These are phyloP conservation scores for Macrosteles quadrilineatus DNA, from an alignment of 1,140 invertebrate genomes.

Conservation along the genomic window DNA sequence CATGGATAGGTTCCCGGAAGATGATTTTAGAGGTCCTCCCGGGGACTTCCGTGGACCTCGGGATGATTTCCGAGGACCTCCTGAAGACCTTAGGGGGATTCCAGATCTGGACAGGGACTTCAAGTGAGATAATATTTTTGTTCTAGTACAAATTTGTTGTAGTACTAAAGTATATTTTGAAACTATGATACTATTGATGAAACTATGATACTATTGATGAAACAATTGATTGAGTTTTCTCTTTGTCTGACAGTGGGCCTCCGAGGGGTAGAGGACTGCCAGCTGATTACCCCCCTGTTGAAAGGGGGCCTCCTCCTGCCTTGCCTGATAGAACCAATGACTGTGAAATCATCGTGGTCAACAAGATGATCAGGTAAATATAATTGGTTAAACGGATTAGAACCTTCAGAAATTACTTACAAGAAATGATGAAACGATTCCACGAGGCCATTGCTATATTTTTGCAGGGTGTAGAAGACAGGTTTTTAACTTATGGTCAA, in stretches of 20 bases:
- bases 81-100: slow-evolving; percentile 29
- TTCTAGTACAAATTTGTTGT: neutral
- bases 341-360: slow-evolving; percentile 85
- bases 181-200: no score
- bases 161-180: no score
- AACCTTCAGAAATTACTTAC: neutral
- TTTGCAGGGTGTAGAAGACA: no score
- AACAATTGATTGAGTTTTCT: neutral
- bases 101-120: slow-evolving; percentile 25
- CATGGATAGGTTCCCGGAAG: slow-evolving; percentile 33
- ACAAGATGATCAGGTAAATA: slow-evolving; percentile 76
- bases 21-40: slow-evolving; percentile 44
- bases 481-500: no score
- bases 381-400: neutral
- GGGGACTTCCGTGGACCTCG: slow-evolving; percentile 26
- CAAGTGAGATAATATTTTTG: neutral
- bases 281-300: slow-evolving; percentile 10
- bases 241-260: neutral
- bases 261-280: neutral
- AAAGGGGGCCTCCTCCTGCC: slow-evolving; percentile 47
- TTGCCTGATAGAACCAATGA: slow-evolving; percentile 67
- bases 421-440: neutral
- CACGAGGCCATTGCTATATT: no score
- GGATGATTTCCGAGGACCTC: slow-evolving; percentile 34
- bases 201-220: no score